phyloP scores from a whole-genome alignment of 2,888 invertebrate genomes.

The Strigamia crassipes region DNA sequence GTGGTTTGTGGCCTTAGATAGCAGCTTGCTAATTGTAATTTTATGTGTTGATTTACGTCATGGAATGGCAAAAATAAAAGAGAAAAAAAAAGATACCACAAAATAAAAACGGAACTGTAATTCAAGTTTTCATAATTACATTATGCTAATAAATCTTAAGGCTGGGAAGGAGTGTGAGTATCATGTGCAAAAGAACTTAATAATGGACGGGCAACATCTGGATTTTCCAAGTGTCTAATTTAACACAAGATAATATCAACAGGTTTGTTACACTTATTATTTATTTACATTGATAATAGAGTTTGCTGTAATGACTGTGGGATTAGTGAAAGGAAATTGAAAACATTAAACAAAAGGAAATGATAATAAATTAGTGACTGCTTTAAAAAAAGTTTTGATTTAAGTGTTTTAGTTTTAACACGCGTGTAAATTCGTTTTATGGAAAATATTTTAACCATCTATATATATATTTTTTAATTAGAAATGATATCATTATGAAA shows the following conservation, averaged over 20 bases:
- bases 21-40: not conserved
- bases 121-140: not conserved
- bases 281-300: not conserved
- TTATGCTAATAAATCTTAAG: not conserved
- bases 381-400: not conserved
- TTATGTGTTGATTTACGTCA: not conserved
- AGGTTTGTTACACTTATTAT: not conserved
- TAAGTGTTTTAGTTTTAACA: not conserved
- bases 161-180: not conserved
- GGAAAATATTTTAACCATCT: too few species aligned
- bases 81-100: not conserved
- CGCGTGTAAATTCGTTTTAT: too few species aligned
- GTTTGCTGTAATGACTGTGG: not conserved
- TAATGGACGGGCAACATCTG: slow-evolving; percentile 2
- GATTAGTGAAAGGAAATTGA: not conserved
- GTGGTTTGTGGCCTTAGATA: not conserved
- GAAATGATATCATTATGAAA: too few species aligned
- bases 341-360: not conserved
- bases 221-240: not conserved
- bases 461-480: not conserved
- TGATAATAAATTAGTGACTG: not conserved
- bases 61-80: not conserved
- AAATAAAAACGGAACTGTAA: not conserved
- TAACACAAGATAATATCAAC: not conserved
- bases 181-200: not conserved